These are phyloP conservation scores for Rosalia funebris DNA, from an alignment of 2,888 invertebrate genomes.

Conservation along the genomic window DNA sequence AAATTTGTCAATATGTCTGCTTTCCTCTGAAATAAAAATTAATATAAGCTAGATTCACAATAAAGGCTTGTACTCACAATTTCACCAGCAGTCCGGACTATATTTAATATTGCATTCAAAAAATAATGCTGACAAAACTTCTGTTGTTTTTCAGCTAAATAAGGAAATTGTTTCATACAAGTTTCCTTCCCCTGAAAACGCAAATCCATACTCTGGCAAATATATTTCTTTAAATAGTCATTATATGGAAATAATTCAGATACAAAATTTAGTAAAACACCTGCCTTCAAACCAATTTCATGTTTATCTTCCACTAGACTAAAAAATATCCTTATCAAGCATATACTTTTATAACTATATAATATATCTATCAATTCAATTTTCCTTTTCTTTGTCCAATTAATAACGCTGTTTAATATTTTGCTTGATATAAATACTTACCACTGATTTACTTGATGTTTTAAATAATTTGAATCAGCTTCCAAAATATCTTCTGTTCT, in stretches of 20 bases:
- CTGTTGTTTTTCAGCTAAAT: conserved; percentile 27
- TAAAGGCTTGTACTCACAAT: conserved; percentile 45
- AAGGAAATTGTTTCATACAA: conserved; percentile 21
- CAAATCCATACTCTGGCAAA: conserved; percentile 25
- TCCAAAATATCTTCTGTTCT: conserved; percentile 50
- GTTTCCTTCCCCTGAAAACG: conserved; percentile 19
- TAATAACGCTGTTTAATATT: no score
- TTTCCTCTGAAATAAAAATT: conserved; percentile 45
- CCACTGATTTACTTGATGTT: conserved; percentile 28
- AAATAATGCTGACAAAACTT: conserved; percentile 34
- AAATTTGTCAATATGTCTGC: conserved; percentile 43
- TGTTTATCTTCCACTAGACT: conserved; percentile 29
- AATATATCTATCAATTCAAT: no score
- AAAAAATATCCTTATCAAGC: conserved; percentile 24
- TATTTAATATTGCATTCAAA: conserved; percentile 40
- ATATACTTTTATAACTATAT: no score
- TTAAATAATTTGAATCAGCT: conserved; percentile 47
- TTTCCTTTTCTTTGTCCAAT: no score
- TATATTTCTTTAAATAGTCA: conserved; percentile 41
- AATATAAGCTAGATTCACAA: background rate
- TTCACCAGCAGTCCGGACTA: conserved; percentile 46
- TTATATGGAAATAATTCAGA: conserved; percentile 48
- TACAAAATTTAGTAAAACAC: conserved; percentile 50
- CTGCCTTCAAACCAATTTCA: conserved; percentile 53
- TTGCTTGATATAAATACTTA: no score